phyloP scores from a whole-genome alignment of 2,888 invertebrate genomes.

The Gisinianus flammeolus region DNA sequence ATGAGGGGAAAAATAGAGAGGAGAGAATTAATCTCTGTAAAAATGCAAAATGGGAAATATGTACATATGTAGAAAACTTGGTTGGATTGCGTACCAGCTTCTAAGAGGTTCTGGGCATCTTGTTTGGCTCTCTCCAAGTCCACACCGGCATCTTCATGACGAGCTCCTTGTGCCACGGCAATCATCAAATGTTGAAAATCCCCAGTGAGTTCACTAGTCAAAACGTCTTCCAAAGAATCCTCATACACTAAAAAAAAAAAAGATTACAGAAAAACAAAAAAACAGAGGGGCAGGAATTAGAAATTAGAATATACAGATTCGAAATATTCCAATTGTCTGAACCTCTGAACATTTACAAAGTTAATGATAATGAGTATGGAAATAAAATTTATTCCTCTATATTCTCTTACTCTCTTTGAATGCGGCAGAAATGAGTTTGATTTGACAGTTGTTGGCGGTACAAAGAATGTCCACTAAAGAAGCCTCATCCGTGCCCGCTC shows the following conservation, averaged over 20 bases:
- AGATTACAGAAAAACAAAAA: slow-evolving; percentile 19
- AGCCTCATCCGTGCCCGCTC: slow-evolving; percentile 62
- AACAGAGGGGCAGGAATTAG: neutral
- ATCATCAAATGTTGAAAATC: slow-evolving; percentile 65
- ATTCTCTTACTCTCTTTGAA: slow-evolving; percentile 57
- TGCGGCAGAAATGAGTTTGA: slow-evolving; percentile 57
- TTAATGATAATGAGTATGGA: neutral
- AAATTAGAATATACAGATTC: neutral
- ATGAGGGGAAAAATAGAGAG: too few species aligned
- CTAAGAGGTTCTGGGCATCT: slow-evolving; percentile 53
- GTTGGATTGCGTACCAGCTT: slow-evolving; percentile 57
- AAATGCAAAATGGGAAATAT: too few species aligned
- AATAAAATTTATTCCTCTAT: neutral
- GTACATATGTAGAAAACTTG: too few species aligned
- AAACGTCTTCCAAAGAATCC: slow-evolving; percentile 62
- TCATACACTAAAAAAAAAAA: slow-evolving; percentile 60
- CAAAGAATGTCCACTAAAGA: slow-evolving; percentile 64
- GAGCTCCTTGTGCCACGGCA: slow-evolving; percentile 59
- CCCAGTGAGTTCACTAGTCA: slow-evolving; percentile 64
- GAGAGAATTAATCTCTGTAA: too few species aligned
- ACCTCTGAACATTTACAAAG: neutral
- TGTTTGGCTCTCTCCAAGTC: slow-evolving; percentile 52
- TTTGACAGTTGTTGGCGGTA: slow-evolving; percentile 62
- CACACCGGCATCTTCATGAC: slow-evolving; percentile 55
- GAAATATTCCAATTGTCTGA: too few species aligned